Percentiles rank a stretch among this genome's conserved stretches.
phyloP scores from a whole-genome alignment of 2,888 invertebrate genomes.

The Apamea anceps region DNA sequence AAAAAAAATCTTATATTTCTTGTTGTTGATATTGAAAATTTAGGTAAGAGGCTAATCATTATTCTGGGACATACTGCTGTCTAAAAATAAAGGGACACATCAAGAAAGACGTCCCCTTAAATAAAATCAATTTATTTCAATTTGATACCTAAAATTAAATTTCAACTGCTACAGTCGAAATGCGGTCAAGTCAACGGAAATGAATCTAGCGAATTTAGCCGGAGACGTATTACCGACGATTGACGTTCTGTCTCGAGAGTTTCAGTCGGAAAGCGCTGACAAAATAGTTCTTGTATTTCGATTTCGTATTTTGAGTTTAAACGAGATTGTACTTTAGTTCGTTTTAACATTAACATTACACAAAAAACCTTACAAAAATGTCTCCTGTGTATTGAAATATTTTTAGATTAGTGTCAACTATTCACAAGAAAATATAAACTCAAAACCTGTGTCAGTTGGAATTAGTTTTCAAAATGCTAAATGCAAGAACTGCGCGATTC shows the following conservation, averaged over 20 bases:
- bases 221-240: constrained; percentile 55
- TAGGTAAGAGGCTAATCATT: background rate
- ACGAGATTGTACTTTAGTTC: constrained; percentile 5
- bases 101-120: background rate
- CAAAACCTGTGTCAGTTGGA: too few species aligned
- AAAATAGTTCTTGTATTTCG: constrained; percentile 20
- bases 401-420: too few species aligned
- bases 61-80: background rate
- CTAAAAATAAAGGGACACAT: background rate
- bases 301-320: constrained; percentile 34
- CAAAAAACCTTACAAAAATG: too few species aligned
- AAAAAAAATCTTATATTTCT: background rate
- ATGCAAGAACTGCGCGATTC: too few species aligned
- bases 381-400: too few species aligned
- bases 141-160: constrained; percentile 32
- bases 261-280: constrained; percentile 56
- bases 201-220: constrained; percentile 55
- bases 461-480: too few species aligned
- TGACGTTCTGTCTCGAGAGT: constrained; percentile 57
- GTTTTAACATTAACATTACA: background rate
- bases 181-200: constrained; percentile 59
- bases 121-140: constrained; percentile 38
- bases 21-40: background rate
- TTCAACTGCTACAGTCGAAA: constrained; percentile 45
- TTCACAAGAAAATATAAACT: too few species aligned